Base-by-base conservation (phyloP, 2,797 vertebrate species). In the Kryptolebias ocellatus region DNA sequence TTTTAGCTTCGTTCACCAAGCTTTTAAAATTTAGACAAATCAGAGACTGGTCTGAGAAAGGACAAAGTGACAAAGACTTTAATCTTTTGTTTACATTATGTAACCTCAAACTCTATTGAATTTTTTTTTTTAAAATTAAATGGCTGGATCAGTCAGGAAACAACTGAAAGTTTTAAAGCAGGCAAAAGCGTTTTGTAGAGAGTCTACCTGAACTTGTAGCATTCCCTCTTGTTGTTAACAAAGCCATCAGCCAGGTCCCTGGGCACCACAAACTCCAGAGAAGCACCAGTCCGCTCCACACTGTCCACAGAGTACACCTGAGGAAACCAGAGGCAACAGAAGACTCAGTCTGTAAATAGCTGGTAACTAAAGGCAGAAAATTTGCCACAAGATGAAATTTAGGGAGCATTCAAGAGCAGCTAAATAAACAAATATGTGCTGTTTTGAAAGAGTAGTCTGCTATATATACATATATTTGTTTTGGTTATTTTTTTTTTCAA, bases 151-250 rank as follows among this genome's bases (percentile, higher is more conserved):
- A 37, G 11, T 46, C 31, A n/a, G 9, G 16, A 28, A 60, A 60
- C 4, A 2, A 57, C 15, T n/a, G 1, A n/a, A 50, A 55, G 18
- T 27, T 31, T 58, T 62, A 18, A 0, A n/a, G 27, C 16, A 42
- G 14, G 14, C 1, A 53, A 44, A 57, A 7, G 53, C 0, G 28
- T 50, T 9, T 39, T 16, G 14, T 0, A 17, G 17, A 14, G 17
- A 61, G 34, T 47, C 4, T 67, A 99, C 98, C 94, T 96, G 93
- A 99, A 99, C 67, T 74, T 95, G 92, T 96, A 99, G 87, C 63
- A 92, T 80, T 99, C 96, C 84, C 90, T 92, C 84, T 97, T 98
- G 90, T 99, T 98, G 92, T 98, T 98, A 72, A 99, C 74, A 66
- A 98, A 95, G n/a, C 97, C 97, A 64, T 97, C 96, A 31, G 95